Base-by-base conservation (phyloP, 2,888 invertebrate genomes). In the Neoascia interrupta region DNA sequence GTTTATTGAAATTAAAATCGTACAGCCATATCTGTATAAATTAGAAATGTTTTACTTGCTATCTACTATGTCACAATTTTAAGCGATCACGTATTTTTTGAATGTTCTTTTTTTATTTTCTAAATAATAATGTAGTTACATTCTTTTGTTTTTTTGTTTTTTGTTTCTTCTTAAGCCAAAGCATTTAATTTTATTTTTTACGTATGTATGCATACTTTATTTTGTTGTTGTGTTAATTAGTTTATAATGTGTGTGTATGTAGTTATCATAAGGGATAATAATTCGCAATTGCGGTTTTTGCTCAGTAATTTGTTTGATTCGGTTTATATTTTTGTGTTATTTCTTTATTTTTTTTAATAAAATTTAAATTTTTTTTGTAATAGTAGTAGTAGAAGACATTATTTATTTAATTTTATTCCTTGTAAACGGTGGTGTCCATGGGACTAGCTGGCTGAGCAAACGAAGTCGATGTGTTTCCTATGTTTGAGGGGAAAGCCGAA, bases 381-480 rank as follows among this genome's bases (percentile, higher is more conserved):
- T 56, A 70, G 43, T 56, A 56, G 69, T 51, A 73, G 64, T 66
- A 60, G 69, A 81, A 75, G 75, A 75, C 58, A 21, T 31, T 64
- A 58, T 63, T 47, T 18, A n/a, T n/a, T n/a, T 11, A 54, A 47
- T 68, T 58, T 84, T 91, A 92, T 85, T 92, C 92, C 86, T 91
- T 92, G 83, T 90, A 91, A 74, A 89, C 86, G 74, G 93, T 92
- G 61, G 93, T 93, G 89, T 94, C 94, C 93, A 93, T 94, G 53
- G 94, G 93, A 90, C 93, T 93, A 87, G 93, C 92, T 76, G 93
- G 92, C 88, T 91, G 93, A 54, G 89, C 86, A 79, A 90, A 88
- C 28, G 86, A 85, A 75, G 84, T 83, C 43, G 84, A 82, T 19
- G 85, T 84, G 81, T 83, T 87, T 69, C 84, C 83, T 76, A 86